A percentile compares a stretch with the other conserved stretches of the same genome.
These are phyloP conservation scores for Lasioglossum figueresi DNA, from an alignment of 2,888 invertebrate species.

Conservation along the genomic window DNA sequence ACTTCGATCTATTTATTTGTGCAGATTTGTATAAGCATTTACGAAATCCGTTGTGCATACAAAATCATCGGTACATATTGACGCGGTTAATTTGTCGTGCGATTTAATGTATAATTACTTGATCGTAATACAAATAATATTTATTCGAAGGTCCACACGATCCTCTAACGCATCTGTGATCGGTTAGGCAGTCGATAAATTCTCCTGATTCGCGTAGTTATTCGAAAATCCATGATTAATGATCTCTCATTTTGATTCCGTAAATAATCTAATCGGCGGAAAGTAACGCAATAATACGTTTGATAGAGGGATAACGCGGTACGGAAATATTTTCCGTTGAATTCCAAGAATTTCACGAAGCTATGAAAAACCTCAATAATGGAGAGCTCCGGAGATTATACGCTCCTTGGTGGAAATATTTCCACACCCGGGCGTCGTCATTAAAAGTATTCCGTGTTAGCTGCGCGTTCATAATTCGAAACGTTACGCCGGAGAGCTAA, in stretches of 20 bases:
- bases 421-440: conserved; percentile 29
- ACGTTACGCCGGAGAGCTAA: conserved; percentile 33
- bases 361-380: conserved; percentile 21
- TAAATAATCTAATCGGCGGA: neutral
- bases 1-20: neutral
- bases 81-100: neutral
- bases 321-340: neutral
- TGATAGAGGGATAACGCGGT: neutral
- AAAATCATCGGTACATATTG: neutral
- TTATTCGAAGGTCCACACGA: neutral
- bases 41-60: neutral
- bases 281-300: neutral
- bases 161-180: neutral
- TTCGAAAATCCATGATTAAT: neutral
- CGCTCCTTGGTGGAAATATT: neutral
- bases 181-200: neutral
- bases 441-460: conserved; percentile 44
- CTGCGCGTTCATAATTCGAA: conserved; percentile 35
- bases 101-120: neutral
- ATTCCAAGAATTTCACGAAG: conserved; percentile 6
- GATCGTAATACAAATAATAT: neutral
- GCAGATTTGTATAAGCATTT: neutral
- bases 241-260: neutral
- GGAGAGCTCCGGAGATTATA: conserved; percentile 1
- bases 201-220: neutral